Evolutionary conservation across 2,888 invertebrate species (phyloP).

Genomic region (Trachelus iudaicus): DNA sequence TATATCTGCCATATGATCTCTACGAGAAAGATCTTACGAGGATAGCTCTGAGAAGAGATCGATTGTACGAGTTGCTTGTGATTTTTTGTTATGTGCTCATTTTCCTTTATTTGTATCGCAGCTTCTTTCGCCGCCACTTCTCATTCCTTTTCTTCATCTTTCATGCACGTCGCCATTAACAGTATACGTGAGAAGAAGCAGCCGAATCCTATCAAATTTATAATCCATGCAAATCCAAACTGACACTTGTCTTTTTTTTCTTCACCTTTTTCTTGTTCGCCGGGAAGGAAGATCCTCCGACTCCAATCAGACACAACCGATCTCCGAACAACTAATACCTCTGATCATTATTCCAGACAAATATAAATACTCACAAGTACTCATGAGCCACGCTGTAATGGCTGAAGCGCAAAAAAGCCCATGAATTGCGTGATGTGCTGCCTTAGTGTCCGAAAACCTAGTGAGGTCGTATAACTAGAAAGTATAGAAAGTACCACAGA

Average conservation of each 20-base stretch:
- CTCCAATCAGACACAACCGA: background rate
- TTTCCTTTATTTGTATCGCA: background rate
- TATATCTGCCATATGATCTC: background rate
- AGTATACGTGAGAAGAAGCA: background rate
- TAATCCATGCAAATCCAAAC: conserved; percentile 37
- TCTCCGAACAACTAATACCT: background rate
- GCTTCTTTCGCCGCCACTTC: background rate
- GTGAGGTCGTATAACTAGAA: background rate
- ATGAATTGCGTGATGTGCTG: background rate
- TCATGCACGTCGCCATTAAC: background rate
- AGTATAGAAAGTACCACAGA: background rate
- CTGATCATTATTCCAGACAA: background rate
- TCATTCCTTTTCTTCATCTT: background rate
- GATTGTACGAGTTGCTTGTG: background rate
- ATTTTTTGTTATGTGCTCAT: background rate
- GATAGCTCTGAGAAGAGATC: background rate
- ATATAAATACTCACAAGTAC: background rate
- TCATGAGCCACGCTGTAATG: background rate
- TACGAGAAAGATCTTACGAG: background rate
- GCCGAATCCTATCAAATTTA: conserved; percentile 28
- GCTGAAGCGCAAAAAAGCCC: background rate
- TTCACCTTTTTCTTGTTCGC: background rate
- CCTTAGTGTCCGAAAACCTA: background rate
- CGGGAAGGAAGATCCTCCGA: background rate
- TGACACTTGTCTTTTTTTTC: conserved; percentile 20